Base-by-base conservation (phyloP, 1,140 invertebrate genomes). In the Megalonaias nervosa region DNA sequence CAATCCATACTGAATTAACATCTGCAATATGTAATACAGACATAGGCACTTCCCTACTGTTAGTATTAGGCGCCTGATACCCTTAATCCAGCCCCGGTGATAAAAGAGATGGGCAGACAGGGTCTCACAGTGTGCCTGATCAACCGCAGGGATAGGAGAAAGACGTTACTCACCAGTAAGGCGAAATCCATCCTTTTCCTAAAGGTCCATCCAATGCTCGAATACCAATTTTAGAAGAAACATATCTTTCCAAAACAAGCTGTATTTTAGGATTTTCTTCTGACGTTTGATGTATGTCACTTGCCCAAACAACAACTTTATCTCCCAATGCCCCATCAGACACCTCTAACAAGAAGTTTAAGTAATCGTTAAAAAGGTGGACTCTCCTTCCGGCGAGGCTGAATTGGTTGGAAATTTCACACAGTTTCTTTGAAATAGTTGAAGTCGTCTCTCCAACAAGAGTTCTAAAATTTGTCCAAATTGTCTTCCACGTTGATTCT, bases 161-260 rank as follows among this genome's bases (percentile, higher is more conserved):
- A 38, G 4, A 3, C 5, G 4, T 4, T 48, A 65, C 55, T 62
- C 62, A 72, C 71, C 71, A 74, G 21, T 66, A 74, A 11, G 71
- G 71, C 0, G 66, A 16, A 58, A 66, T 74, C 71, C 71, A 74
- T 14, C 71, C 71, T 16, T 66, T 66, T 66, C 71, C 71, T 17
- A 74, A 19, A 17, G 26, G 57, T 9, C 71, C 62, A 21, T n/a
- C 12, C 58, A 66, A 56, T 16, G 14, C 23, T 74, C 71, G 65
- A 17, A 64, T 58, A n/a, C 71, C 62, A 57, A 74, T 74, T 31
- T 64, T 64, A 12, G 64, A 21, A 66, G 71, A 74, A 14, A 74
- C 21, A 23, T n/a, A 66, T 2, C 60, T 11, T 13, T 66, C 62
- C 12, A 74, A n/a, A 21, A 23, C 23, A 6, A 74, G 38, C 38